Evolutionary conservation across 1,140 invertebrate species (phyloP).

Genomic region (Coenobita brevimanus): DNA sequence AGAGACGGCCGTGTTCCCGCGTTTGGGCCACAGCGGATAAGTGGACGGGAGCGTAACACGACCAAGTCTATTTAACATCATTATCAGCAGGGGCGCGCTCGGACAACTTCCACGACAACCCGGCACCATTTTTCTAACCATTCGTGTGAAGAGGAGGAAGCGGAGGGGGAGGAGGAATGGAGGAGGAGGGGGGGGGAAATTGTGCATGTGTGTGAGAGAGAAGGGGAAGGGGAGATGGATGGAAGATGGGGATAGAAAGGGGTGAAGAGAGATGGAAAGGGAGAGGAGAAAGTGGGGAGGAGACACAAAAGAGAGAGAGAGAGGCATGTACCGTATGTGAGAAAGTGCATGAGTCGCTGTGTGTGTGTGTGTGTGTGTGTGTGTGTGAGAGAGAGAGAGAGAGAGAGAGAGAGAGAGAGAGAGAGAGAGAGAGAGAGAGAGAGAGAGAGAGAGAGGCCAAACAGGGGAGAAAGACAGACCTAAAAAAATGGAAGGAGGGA

Average conservation of each 20-base stretch:
- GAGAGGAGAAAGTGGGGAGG: too few species aligned
- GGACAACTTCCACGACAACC: constrained; percentile 49
- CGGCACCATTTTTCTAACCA: constrained; percentile 59
- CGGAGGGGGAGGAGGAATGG: neutral
- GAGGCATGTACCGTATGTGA: too few species aligned
- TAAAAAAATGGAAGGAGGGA: neutral
- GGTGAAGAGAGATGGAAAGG: too few species aligned
- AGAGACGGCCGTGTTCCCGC: constrained; percentile 35
- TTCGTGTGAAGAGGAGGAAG: constrained; percentile 45
- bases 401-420: neutral
- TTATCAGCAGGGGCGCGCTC: constrained; percentile 55
- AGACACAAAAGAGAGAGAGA: too few species aligned
- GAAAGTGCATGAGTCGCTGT: too few species aligned
- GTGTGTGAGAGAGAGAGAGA: too few species aligned
- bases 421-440: neutral
- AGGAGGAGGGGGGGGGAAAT: too few species aligned
- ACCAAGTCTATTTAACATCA: constrained; percentile 65
- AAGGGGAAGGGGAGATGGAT: too few species aligned
- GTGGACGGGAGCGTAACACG: constrained; percentile 58
- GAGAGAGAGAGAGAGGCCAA: neutral
- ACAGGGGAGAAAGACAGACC: neutral
- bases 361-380: neutral
- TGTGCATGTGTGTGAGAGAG: too few species aligned
- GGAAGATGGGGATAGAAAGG: too few species aligned
- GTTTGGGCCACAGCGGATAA: constrained; percentile 57